Conservation (phyloP, 2,797 vertebrate species). For the Ficedula albicollis region DNA sequence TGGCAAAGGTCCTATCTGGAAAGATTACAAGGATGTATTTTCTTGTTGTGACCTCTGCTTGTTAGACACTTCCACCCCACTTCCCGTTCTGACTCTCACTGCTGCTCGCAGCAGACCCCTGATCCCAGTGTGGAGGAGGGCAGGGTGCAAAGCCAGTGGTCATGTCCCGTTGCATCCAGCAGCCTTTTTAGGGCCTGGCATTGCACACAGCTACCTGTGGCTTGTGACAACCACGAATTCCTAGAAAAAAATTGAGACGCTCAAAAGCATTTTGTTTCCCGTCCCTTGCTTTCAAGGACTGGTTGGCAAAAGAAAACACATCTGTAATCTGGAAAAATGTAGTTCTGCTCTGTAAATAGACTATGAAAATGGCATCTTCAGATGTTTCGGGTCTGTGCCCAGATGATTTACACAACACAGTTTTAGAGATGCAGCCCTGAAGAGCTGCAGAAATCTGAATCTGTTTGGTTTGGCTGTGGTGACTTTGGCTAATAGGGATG, state of each 20-base stretch:
- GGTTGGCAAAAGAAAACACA: conserved; percentile 36
- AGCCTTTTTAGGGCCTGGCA: neutral
- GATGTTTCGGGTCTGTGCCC: neutral
- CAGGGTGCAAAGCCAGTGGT: neutral
- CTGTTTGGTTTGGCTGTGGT: neutral
- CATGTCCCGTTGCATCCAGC: neutral
- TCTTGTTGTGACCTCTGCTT: conserved; percentile 22
- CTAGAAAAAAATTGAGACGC: neutral
- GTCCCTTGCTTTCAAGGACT: neutral
- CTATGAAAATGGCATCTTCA: conserved; percentile 23
- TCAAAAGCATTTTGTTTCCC: neutral
- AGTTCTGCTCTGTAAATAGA: conserved; percentile 49
- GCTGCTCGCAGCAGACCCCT: neutral
- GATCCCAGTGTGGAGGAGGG: fast-evolving
- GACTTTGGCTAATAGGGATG: neutral
- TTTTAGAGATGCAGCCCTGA: neutral
- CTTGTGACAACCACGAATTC: neutral
- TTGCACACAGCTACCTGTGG: neutral
- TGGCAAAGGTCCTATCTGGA: neutral
- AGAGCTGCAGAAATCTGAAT: neutral
- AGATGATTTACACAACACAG: neutral
- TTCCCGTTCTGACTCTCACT: neutral
- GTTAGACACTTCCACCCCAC: neutral
- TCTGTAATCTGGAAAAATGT: conserved; percentile 37
- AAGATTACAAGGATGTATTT: conserved; percentile 29